These are phyloP conservation scores for Synergus gifuensis DNA, from an alignment of 2,888 invertebrate genomes.

Conservation along the genomic window DNA sequence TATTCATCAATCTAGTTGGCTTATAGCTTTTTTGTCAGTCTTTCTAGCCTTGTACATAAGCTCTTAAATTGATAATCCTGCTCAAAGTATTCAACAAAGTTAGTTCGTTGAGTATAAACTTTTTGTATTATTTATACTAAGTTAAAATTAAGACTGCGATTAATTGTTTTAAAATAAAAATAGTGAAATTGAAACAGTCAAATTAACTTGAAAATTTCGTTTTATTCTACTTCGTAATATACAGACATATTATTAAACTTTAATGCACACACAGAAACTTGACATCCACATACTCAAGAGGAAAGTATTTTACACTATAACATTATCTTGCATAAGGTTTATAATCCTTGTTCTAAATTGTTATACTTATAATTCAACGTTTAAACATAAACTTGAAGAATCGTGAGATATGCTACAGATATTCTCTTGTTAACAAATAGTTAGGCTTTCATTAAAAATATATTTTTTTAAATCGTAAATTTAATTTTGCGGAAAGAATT, in stretches of 20 bases:
- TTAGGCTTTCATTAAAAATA: conserved; percentile 27
- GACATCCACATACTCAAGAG: conserved; percentile 22
- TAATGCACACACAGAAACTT: conserved; percentile 27
- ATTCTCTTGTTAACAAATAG: conserved; percentile 50
- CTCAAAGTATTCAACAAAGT: conserved; percentile 20
- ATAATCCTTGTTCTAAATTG: conserved; percentile 17
- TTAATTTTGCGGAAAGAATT: not conserved
- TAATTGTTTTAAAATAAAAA: not conserved
- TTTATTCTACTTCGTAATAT: conserved; percentile 21
- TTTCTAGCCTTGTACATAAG: not conserved
- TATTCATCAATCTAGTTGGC: conserved; percentile 52
- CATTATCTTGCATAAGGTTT: not conserved
- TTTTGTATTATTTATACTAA: conserved; percentile 2
- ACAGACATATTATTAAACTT: conserved; percentile 19
- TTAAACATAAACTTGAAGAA: conserved; percentile 49
- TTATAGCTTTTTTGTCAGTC: conserved; percentile 53
- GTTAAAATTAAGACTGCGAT: not conserved
- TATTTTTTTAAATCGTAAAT: not conserved
- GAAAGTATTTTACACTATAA: conserved; percentile 12
- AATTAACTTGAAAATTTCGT: conserved; percentile 14
- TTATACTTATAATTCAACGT: conserved; percentile 11
- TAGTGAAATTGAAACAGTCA: not conserved
- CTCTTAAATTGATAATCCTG: not conserved
- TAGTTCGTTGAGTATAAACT: not conserved
- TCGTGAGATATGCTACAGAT: conserved; percentile 56